Evolutionary conservation across 2,888 invertebrate genomes (phyloP).

Genomic region (Baccha elongata): DNA sequence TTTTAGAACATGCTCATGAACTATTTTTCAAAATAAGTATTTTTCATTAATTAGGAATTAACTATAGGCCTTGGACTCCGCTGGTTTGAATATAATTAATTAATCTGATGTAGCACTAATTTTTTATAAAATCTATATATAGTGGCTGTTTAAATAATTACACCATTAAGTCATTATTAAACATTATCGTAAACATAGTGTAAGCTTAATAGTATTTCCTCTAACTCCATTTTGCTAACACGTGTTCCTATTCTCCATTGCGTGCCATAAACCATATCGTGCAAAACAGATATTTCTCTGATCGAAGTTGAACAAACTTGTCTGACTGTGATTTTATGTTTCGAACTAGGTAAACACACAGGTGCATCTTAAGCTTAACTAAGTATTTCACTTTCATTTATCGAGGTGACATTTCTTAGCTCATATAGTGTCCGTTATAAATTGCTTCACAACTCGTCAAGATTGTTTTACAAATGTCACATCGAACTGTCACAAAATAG

Average conservation of each 20-base stretch:
- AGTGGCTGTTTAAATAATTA: too few relatives aligned
- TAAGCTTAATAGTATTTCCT: constrained; percentile 8
- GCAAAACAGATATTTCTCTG: constrained; percentile 34
- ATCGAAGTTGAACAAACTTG: constrained; percentile 33
- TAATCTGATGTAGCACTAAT: too few relatives aligned
- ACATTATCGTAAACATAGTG: not conserved
- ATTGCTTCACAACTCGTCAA: constrained; percentile 43
- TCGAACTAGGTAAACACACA: constrained; percentile 21
- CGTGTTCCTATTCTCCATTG: constrained; percentile 56
- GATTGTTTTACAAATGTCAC: constrained; percentile 54
- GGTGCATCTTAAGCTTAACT: constrained; percentile 45
- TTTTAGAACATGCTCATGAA: too few relatives aligned
- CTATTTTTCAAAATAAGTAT: too few relatives aligned
- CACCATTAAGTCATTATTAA: too few relatives aligned
- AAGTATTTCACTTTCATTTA: constrained; percentile 66
- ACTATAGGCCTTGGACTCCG: too few relatives aligned
- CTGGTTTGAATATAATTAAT: too few relatives aligned
- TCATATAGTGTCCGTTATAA: not conserved
- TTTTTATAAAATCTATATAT: too few relatives aligned
- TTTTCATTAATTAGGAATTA: too few relatives aligned
- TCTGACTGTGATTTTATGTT: not conserved
- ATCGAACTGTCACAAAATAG: constrained; percentile 36
- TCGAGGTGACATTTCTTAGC: constrained; percentile 50
- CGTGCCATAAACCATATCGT: constrained; percentile 57
- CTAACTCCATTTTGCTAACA: constrained; percentile 29